These are phyloP conservation scores for Virgularia gustaviana DNA, from an alignment of 92 coral and sea anemone species.

Conservation along the genomic window DNA sequence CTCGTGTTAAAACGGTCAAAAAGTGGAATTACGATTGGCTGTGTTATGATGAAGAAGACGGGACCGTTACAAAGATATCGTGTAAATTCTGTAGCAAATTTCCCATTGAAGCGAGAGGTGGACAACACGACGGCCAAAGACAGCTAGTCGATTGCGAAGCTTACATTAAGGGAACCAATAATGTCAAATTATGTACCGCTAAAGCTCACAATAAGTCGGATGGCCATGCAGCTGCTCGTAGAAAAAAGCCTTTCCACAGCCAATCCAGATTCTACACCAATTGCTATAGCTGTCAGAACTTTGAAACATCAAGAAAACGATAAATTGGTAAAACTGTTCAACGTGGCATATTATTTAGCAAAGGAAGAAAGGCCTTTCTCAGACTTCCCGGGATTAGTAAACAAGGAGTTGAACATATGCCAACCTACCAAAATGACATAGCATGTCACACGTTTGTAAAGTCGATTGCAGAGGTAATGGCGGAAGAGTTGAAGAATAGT, in stretches of 20 bases:
- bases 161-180: neutral
- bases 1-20: no score
- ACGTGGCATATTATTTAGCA: neutral
- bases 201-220: neutral
- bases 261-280: neutral
- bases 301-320: neutral
- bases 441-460: neutral
- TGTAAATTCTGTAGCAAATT: neutral
- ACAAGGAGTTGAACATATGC: neutral
- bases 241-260: neutral
- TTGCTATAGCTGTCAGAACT: neutral
- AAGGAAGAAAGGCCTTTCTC: neutral
- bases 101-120: neutral
- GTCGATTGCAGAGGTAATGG: neutral
- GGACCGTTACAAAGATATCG: neutral
- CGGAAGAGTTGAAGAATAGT: neutral
- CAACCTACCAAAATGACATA: no score
- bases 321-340: neutral
- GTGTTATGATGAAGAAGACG: neutral
- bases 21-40: no score
- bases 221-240: neutral
- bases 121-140: neutral
- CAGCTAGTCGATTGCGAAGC: slow-evolving; percentile 1
- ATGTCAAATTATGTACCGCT: neutral
- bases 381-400: neutral